Evolutionary conservation across 2,113 vertebrate genomes (phyloP).

Genomic region (Aplodontia rufa): DNA sequence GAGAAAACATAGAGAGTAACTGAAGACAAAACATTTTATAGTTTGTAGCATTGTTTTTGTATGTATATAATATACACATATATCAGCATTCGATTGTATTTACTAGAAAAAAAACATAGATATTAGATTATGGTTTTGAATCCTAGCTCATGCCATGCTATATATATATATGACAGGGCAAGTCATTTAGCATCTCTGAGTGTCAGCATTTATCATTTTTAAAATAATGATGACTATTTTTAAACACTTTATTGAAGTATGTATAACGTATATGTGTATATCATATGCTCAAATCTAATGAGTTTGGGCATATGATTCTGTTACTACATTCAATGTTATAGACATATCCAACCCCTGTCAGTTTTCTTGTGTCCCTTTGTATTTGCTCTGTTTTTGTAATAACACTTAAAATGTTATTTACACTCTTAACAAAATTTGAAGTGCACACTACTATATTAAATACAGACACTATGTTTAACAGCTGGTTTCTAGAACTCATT

Average conservation of each 20-base stretch:
- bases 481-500: background rate
- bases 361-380: background rate
- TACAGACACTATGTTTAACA: background rate
- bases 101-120: background rate
- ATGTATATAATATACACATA: background rate
- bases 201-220: background rate
- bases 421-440: background rate
- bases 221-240: background rate
- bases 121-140: background rate
- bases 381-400: background rate
- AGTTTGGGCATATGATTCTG: background rate
- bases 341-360: background rate
- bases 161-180: background rate
- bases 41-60: background rate
- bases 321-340: no score
- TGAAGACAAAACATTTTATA: background rate
- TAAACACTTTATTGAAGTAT: background rate
- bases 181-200: background rate
- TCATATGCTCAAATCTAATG: no score
- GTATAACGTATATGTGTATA: no score
- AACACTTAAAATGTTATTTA: background rate
- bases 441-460: background rate
- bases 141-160: background rate
- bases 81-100: background rate
- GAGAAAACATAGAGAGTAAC: background rate